Evolutionary conservation across 2,888 invertebrate genomes (phyloP).

Genomic region (Nipponacmea schrenckii): DNA sequence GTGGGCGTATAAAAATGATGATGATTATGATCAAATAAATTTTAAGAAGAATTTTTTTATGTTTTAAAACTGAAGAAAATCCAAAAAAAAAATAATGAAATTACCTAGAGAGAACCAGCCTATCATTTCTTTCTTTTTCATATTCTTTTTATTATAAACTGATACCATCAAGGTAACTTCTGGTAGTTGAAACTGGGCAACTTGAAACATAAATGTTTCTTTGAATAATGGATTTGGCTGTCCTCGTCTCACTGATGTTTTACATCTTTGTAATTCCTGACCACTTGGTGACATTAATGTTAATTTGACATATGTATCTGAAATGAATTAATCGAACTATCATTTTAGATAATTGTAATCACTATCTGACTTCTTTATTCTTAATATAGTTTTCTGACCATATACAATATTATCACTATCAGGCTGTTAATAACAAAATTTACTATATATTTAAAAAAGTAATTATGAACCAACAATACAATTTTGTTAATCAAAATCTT

Average conservation of each 20-base stretch:
- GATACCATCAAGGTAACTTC: conserved; percentile 95
- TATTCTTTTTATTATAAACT: conserved; percentile 89
- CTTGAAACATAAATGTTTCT: conserved; percentile 96
- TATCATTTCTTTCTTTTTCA: conserved; percentile 95
- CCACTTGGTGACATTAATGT: conserved; percentile 91
- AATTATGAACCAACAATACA: too few relatives aligned
- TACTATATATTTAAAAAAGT: too few relatives aligned
- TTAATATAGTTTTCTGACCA: too few relatives aligned
- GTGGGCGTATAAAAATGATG: too few relatives aligned
- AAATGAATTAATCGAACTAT: not conserved
- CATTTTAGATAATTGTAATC: not conserved
- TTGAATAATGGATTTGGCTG: conserved; percentile 96
- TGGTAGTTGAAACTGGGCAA: conserved; percentile 91
- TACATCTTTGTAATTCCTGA: conserved; percentile 91
- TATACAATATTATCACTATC: too few relatives aligned
- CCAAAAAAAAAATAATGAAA: too few relatives aligned
- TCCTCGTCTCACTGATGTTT: conserved; percentile 89
- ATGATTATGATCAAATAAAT: too few relatives aligned
- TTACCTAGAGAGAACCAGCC: conserved; percentile 93
- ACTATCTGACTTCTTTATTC: too few relatives aligned
- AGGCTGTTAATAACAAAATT: too few relatives aligned
- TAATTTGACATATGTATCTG: conserved; percentile 92
- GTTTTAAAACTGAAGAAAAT: too few relatives aligned
- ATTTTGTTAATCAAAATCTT: too few relatives aligned
- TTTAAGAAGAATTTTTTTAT: too few relatives aligned